These are phyloP conservation scores for Lithobates pipiens DNA, from an alignment of 2,797 vertebrate species.

Conservation along the genomic window DNA sequence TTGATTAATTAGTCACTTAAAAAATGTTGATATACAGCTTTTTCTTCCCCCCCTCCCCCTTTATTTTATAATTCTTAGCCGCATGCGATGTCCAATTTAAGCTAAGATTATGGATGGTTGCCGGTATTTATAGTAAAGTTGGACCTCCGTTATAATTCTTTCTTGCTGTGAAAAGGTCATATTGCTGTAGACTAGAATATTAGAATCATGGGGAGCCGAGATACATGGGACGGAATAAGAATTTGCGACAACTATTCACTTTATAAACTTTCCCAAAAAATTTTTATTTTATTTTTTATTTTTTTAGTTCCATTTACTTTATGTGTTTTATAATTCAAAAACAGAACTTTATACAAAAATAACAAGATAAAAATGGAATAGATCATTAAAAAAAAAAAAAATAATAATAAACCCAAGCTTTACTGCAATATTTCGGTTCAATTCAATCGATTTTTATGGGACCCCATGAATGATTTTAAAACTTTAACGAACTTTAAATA, in stretches of 20 bases:
- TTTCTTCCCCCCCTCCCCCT: neutral
- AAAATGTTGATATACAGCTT: conserved; percentile 75
- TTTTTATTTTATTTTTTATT: too few relatives aligned
- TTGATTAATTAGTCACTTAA: conserved; percentile 70
- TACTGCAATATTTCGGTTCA: too few relatives aligned
- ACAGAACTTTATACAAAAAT: too few relatives aligned
- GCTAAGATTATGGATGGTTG: conserved; percentile 67
- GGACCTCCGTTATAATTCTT: conserved; percentile 53
- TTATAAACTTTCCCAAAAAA: neutral
- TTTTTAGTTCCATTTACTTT: neutral
- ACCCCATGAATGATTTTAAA: too few relatives aligned
- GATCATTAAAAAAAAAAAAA: too few relatives aligned
- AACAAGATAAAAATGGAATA: too few relatives aligned
- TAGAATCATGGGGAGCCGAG: conserved; percentile 5
- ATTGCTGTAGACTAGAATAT: conserved; percentile 34
- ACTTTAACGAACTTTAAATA: too few relatives aligned
- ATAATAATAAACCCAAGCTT: too few relatives aligned
- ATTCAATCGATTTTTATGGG: too few relatives aligned
- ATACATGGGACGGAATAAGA: neutral
- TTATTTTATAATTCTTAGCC: conserved; percentile 68
- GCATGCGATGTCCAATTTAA: conserved; percentile 68
- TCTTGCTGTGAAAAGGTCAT: conserved; percentile 28
- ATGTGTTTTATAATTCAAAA: neutral
- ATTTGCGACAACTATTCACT: neutral
- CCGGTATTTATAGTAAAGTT: conserved; percentile 37